Conservation (phyloP, 2,888 invertebrate genomes). For the Napeogenes sylphis region DNA sequence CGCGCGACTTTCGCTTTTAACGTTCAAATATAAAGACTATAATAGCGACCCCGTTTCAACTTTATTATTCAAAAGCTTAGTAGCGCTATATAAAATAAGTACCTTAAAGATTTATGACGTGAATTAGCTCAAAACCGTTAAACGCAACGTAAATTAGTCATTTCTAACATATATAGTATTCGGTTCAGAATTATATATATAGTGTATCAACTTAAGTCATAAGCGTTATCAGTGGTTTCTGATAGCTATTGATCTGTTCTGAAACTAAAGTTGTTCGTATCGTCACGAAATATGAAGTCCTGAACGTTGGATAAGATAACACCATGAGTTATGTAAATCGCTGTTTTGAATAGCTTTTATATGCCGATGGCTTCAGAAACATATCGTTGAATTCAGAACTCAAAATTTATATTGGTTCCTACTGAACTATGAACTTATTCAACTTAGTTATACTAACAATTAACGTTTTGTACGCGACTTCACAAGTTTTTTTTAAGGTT, state of each 20-base stretch:
- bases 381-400: conserved; percentile 32
- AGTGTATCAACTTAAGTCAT: conserved; percentile 34
- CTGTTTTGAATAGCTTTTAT: conserved; percentile 64
- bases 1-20: conserved; percentile 17
- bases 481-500: too few relatives aligned
- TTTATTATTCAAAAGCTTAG: conserved; percentile 31
- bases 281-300: conserved; percentile 56
- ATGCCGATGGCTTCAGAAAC: conserved; percentile 45
- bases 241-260: conserved; percentile 58
- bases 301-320: conserved; percentile 54
- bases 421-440: not conserved
- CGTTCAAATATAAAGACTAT: conserved; percentile 20
- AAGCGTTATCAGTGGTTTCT: conserved; percentile 53
- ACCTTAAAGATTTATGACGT: conserved; percentile 30
- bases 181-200: conserved; percentile 24
- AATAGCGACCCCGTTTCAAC: conserved; percentile 19
- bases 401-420: conserved; percentile 23
- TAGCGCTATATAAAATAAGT: conserved; percentile 32
- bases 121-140: conserved; percentile 30
- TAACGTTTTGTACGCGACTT: not conserved
- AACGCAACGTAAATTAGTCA: conserved; percentile 29
- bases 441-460: not conserved
- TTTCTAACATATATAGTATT: conserved; percentile 21
- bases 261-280: conserved; percentile 55
- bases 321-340: conserved; percentile 60